phyloP scores from a whole-genome alignment of 2,888 invertebrate genomes.

The Apantesis nais region DNA sequence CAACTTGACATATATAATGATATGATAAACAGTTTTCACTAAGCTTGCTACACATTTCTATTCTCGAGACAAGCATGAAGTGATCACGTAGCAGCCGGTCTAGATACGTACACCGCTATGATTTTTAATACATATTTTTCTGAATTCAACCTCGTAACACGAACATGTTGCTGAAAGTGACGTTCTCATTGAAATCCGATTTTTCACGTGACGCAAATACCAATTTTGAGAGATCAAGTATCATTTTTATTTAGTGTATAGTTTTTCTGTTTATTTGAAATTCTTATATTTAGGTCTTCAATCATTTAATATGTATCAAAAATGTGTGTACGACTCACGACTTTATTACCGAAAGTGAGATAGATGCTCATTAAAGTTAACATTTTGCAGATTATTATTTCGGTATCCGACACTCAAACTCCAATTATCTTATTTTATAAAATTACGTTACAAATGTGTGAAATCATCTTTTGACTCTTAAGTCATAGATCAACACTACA shows the following conservation, averaged over 20 bases:
- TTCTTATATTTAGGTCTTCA: neutral
- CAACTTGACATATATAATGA: too few species aligned
- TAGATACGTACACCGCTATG: conserved; percentile 9
- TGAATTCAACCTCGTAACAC: conserved; percentile 2
- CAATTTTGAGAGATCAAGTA: conserved; percentile 16
- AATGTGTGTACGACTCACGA: neutral
- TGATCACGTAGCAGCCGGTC: neutral
- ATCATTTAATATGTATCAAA: neutral
- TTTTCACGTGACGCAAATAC: conserved; percentile 21
- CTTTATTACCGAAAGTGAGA: too few species aligned
- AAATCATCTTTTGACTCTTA: too few species aligned
- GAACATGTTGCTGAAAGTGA: conserved; percentile 7
- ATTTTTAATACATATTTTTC: conserved; percentile 16
- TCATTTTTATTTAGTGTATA: neutral
- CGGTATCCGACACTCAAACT: too few species aligned
- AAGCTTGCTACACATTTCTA: conserved; percentile 9
- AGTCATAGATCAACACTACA: too few species aligned
- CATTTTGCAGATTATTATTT: too few species aligned
- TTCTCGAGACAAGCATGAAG: neutral
- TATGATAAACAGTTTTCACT: neutral
- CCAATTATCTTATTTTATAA: too few species aligned
- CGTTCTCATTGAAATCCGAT: conserved; percentile 25
- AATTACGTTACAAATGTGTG: too few species aligned
- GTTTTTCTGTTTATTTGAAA: neutral
- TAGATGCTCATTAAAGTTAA: too few species aligned